Base-by-base conservation (phyloP, 2,888 invertebrate species). In the Heliconius erato region DNA sequence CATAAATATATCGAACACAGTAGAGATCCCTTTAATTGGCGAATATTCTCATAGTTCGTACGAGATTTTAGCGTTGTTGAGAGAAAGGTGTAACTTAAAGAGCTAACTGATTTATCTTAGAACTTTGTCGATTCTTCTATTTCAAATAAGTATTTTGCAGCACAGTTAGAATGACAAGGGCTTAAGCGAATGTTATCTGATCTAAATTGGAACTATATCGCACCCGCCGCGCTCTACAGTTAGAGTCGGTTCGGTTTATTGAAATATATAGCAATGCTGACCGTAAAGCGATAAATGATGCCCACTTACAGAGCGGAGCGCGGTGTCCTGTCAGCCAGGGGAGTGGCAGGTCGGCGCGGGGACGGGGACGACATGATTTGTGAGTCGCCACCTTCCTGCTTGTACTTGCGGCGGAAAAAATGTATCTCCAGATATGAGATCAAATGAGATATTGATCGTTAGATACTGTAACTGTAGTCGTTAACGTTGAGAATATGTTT, bases 251-350 rank as follows among this genome's bases (percentile, higher is more conserved):
- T 35, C 14, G n/a, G 35, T 63, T 35, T 63, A 76, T 63, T 40
- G 76, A 76, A 76, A 76, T 76, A 59, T 76, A 63, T 76, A 76
- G 76, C 14, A 35, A 35, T 23, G 32, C n/a, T 35, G 76, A 76
- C 32, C 76, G 76, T 76, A 63, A 76, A 76, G 35, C 74, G 59
- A 76, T 63, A 76, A 76, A 76, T 76, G 76, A 76, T 76, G 76
- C 35, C 76, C 76, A n/a, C n/a, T n/a, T 76, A 76, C 32, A 63
- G 63, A 76, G 35, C 63, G 12, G 19, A 35, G 59, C n/a, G 74
- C 71, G n/a, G 74, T 59, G 74, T 32, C 35, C 74, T 54, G 74
- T n/a, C 74, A 32, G 14, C 12, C 35, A 63, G 74, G 7, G 35
- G n/a, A n/a, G n/a, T 59, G 59, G 59, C 40, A 40, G 40, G 40